A percentile compares a stretch with the other conserved stretches of the same genome.
Conservation (phyloP, 2,888 invertebrate genomes). For the Pseudeuparius sepicola region DNA sequence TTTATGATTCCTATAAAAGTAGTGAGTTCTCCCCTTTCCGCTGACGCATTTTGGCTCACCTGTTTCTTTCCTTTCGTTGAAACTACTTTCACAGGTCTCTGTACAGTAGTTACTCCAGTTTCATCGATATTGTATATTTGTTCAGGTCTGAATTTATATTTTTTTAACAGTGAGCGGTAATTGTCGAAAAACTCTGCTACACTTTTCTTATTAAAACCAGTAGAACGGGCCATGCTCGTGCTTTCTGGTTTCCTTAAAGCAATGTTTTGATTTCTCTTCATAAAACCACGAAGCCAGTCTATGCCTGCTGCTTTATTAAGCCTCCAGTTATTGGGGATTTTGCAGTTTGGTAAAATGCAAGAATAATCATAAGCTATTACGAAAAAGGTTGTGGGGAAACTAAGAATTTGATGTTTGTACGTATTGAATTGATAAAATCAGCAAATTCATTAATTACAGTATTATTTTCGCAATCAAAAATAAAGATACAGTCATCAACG, state of each 20-base stretch:
- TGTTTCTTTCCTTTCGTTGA: conserved; percentile 13
- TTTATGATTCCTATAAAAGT: conserved; percentile 12
- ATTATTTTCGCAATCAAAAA: no score
- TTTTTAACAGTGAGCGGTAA: conserved; percentile 1
- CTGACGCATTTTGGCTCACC: conserved; percentile 13
- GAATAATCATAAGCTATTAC: no score
- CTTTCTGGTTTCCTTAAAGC: conserved; percentile 6
- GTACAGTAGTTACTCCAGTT: conserved; percentile 5
- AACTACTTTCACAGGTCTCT: conserved; percentile 13
- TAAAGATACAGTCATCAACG: no score
- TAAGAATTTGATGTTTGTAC: no score
- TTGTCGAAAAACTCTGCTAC: conserved; percentile 7
- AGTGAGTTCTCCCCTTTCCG: conserved; percentile 12
- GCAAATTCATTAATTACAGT: no score
- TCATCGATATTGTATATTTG: conserved; percentile 5
- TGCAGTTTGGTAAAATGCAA: not conserved
- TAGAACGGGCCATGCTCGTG: conserved; percentile 5
- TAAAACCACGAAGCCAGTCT: not conserved
- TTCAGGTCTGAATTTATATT: conserved; percentile 3
- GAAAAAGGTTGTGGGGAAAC: no score
- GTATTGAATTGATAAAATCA: no score
- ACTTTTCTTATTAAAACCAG: conserved; percentile 5
- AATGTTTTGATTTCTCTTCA: not conserved
- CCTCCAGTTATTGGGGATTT: not conserved
- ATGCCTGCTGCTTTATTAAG: not conserved